phyloP scores from a whole-genome alignment of 2,797 vertebrate species.

The Ambastaia sidthimunki region DNA sequence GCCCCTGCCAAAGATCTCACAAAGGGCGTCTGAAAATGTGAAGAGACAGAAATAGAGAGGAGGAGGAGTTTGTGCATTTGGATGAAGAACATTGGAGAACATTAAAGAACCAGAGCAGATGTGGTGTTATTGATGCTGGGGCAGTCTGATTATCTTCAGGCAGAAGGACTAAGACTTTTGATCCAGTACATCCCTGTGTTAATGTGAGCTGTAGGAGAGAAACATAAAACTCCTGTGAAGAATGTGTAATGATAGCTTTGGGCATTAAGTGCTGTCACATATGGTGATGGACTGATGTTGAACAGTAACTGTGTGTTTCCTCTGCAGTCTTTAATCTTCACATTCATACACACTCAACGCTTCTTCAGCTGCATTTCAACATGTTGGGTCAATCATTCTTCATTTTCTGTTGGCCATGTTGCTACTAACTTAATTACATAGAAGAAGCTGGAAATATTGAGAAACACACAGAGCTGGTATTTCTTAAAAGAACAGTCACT shows the following conservation, averaged over 20 bases:
- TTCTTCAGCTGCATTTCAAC: background rate
- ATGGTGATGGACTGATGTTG: background rate
- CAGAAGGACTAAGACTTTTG: background rate
- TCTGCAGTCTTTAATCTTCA: constrained; percentile 1
- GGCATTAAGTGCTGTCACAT: background rate
- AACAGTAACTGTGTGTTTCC: background rate
- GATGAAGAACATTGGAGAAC: background rate
- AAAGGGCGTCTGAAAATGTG: constrained; percentile 30
- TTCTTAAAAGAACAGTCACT: background rate
- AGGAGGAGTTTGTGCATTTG: constrained; percentile 13
- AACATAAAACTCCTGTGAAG: background rate
- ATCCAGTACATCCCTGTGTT: background rate
- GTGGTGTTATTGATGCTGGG: background rate
- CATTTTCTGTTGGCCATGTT: constrained; percentile 10
- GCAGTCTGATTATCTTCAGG: background rate
- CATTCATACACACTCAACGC: background rate
- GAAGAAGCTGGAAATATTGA: constrained; percentile 18
- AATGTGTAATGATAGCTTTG: background rate
- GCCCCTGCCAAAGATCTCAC: constrained; percentile 55
- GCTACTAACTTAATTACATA: constrained; percentile 26
- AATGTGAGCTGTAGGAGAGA: constrained; percentile 16
- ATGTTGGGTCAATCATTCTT: background rate
- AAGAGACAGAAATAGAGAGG: constrained; percentile 49
- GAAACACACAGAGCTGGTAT: constrained; percentile 28
- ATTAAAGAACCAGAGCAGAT: background rate